Conservation (phyloP, 2,888 invertebrate species). For the Drosophila picticornis region DNA sequence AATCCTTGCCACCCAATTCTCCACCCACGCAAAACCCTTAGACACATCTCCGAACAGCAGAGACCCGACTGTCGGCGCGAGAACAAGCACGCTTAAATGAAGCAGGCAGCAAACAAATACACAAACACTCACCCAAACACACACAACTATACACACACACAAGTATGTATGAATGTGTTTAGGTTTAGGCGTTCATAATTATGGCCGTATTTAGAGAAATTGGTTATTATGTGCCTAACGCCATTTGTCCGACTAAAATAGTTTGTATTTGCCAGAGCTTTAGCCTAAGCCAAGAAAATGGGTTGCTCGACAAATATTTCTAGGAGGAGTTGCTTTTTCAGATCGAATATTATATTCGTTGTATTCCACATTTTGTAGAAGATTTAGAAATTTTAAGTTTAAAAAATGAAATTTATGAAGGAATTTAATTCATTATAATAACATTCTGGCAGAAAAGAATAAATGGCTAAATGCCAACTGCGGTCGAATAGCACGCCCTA, state of each 20-base stretch:
- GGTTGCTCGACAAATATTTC: slow-evolving; percentile 14
- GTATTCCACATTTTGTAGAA: too few species aligned
- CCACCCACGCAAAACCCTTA: not conserved
- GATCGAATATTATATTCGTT: too few species aligned
- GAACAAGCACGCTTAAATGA: slow-evolving; percentile 74
- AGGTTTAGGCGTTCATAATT: slow-evolving; percentile 72
- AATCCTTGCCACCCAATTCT: slow-evolving; percentile 67
- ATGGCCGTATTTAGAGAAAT: slow-evolving; percentile 80
- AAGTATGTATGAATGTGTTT: slow-evolving; percentile 2
- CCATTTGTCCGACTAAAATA: slow-evolving; percentile 79
- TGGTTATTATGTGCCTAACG: slow-evolving; percentile 83
- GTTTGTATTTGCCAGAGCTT: slow-evolving; percentile 58
- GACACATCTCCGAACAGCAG: not conserved
- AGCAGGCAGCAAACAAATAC: slow-evolving; percentile 40
- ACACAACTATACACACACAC: slow-evolving; percentile 23
- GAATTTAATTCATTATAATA: not conserved
- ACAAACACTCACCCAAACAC: slow-evolving; percentile 3
- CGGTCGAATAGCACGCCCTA: too few species aligned
- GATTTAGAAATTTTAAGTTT: not conserved
- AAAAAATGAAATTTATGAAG: not conserved
- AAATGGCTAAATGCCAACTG: too few species aligned
- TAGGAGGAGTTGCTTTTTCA: not conserved
- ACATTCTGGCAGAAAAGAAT: not conserved
- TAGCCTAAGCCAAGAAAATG: slow-evolving; percentile 12
- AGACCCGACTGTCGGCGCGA: slow-evolving; percentile 33